Percentiles rank a stretch among this genome's conserved stretches.
phyloP scores from a whole-genome alignment of 2,888 invertebrate genomes.

The Stramonita haemastoma region DNA sequence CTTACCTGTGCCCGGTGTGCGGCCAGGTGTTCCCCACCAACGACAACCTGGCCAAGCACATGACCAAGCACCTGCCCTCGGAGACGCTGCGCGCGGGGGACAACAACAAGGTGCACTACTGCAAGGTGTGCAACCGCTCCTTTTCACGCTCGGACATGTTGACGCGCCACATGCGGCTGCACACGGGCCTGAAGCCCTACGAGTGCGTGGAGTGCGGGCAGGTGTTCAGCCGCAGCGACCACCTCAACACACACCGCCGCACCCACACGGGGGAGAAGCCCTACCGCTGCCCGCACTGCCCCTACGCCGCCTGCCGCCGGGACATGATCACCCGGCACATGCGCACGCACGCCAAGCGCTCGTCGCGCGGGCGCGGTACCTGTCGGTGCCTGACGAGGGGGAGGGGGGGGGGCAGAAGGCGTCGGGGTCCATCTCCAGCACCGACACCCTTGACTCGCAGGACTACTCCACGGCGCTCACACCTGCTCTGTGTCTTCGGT shows the following conservation, averaged over 20 bases:
- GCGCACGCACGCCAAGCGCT: constrained; percentile 86
- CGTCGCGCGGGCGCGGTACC: constrained; percentile 67
- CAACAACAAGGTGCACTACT: constrained; percentile 85
- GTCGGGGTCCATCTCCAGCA: constrained; percentile 62
- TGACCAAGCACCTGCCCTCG: constrained; percentile 92
- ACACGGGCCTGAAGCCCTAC: constrained; percentile 98
- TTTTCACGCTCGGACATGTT: constrained; percentile 99
- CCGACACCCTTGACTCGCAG: constrained; percentile 69
- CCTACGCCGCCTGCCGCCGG: constrained; percentile 98
- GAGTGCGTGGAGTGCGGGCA: constrained; percentile 96
- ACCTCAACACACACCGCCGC: constrained; percentile 96
- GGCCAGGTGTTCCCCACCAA: constrained; percentile 97
- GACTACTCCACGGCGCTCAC: constrained; percentile 54
- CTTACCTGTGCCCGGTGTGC: constrained; percentile 90
- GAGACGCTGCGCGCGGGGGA: constrained; percentile 80
- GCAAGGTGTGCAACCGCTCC: constrained; percentile 94
- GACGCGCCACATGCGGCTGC: constrained; percentile 97
- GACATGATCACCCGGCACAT: constrained; percentile 99
- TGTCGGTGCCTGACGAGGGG: constrained; percentile 66
- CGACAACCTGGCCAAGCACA: constrained; percentile 96
- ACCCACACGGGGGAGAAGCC: constrained; percentile 93
- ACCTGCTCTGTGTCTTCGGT: constrained; percentile 72
- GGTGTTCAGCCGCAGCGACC: constrained; percentile 95
- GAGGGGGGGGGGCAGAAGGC: not conserved
- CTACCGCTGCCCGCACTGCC: constrained; percentile 97